Conservation (phyloP, 2,113 vertebrate genomes). For the Oreochromis aureus region DNA sequence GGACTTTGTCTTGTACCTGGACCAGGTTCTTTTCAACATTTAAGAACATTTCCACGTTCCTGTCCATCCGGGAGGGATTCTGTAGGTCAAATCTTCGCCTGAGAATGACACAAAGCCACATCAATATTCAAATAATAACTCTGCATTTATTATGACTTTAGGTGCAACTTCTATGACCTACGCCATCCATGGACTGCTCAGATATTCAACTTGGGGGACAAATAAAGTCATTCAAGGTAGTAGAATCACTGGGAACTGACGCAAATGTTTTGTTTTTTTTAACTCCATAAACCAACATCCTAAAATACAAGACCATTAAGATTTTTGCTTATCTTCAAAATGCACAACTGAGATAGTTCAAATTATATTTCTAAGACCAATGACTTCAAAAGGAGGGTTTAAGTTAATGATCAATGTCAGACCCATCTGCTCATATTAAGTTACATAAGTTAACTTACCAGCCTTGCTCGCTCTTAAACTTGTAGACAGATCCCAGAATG, state of each 20-base stretch:
- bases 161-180: not conserved
- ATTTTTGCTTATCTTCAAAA: not conserved
- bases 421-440: not conserved
- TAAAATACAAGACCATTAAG: not conserved
- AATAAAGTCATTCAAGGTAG: not conserved
- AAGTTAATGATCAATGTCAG: not conserved
- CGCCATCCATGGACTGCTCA: not conserved
- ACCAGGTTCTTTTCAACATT: conserved; percentile 96
- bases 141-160: not conserved
- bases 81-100: conserved; percentile 97
- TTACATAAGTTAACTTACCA: conserved; percentile 78
- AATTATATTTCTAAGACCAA: not conserved
- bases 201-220: not conserved
- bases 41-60: conserved; percentile 99
- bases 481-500: conserved; percentile 95
- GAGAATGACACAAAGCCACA: not conserved
- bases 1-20: conserved; percentile 75
- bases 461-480: conserved; percentile 96
- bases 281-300: not conserved
- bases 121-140: not conserved
- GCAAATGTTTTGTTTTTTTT: fast-evolving
- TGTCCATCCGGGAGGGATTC: conserved; percentile 96
- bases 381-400: not conserved
- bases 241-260: not conserved
- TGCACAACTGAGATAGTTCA: not conserved